Percentiles rank a stretch among this genome's conserved stretches.
Conservation (phyloP, 2,888 invertebrate genomes). For the Rosalia funebris region DNA sequence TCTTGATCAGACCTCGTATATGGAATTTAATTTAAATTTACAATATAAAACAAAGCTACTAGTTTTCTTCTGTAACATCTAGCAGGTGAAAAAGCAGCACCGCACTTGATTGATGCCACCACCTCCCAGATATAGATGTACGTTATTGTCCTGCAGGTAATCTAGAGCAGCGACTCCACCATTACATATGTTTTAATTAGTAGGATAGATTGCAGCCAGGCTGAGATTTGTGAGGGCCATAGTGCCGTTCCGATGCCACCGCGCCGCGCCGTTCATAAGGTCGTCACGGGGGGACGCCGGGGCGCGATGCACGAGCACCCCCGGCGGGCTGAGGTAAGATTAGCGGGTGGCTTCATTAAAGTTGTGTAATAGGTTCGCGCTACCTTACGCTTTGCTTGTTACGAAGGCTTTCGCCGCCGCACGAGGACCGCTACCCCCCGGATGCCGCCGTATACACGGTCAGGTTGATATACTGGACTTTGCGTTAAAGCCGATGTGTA, state of each 20-base stretch:
- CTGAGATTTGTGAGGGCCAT: slow-evolving; percentile 59
- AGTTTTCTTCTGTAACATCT: no score
- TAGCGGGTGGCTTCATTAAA: slow-evolving; percentile 62
- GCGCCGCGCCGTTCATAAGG: slow-evolving; percentile 49
- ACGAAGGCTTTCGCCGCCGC: no score
- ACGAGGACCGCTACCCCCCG: no score
- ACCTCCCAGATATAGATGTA: slow-evolving; percentile 41
- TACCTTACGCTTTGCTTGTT: no score
- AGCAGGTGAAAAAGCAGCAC: no score
- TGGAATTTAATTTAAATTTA: no score
- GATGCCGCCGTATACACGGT: no score
- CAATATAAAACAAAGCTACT: no score
- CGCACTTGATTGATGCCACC: neutral
- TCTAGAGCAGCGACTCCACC: slow-evolving; percentile 50
- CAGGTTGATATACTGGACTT: no score
- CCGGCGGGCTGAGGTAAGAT: slow-evolving; percentile 55
- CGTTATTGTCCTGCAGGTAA: slow-evolving; percentile 51
- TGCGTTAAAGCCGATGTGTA: no score
- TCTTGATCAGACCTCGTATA: no score
- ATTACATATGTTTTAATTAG: slow-evolving; percentile 65
- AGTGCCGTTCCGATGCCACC: slow-evolving; percentile 42
- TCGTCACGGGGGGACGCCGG: neutral
- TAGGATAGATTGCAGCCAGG: slow-evolving; percentile 60
- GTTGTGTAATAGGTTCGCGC: slow-evolving; percentile 63
- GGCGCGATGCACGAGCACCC: neutral